Base-by-base conservation (phyloP, 2,888 invertebrate genomes). In the Nasonovia ribisnigri region DNA sequence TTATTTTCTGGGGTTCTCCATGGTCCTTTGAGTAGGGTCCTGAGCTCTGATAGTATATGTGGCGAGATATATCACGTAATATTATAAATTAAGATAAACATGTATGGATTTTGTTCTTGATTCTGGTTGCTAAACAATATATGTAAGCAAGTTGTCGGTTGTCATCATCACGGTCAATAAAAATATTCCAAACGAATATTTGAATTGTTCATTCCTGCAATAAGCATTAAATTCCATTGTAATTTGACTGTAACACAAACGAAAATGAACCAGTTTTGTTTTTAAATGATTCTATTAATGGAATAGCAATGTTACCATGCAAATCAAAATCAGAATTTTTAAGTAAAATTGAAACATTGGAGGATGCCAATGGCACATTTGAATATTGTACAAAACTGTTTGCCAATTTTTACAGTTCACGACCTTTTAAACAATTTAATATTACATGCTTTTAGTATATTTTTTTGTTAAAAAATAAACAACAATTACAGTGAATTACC, bases 331-430 rank as follows among this genome's bases (percentile, higher is more conserved):
- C 36, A 36, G 36, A 51, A 26, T 51, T 88, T 88, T 51, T 51
- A 51, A 88, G 88, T 88, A 88, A 88, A 88, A 51, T 51, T 88
- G 36, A 51, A 87, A 87, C 87, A 87, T 1, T n/a, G 20, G n/a
- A 51, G 20, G n/a, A 51, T 51, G 36, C 20, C 20, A 51, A 87
- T 51, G n/a, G 8, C 36, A 48, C 51, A 48, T 51, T 87, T 88
- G 24, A 88, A 88, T 51, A 88, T 51, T 88, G 36, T 51, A 51
- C 36, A 48, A n/a, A 51, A 43, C 0, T 20, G 20, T 77, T 77
- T 26, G 2, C 6, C 36, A 77, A 20, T 77, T 77, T 20, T n/a
- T 4, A 67, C 77, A 36, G 2, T 77, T 77, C 67, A 36, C 77
- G 36, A n/a, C 51, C 20, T 88, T 36, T 51, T 51, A 24, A 36